Base-by-base conservation (phyloP, 2,888 invertebrate species). In the Aleiodes alternator region DNA sequence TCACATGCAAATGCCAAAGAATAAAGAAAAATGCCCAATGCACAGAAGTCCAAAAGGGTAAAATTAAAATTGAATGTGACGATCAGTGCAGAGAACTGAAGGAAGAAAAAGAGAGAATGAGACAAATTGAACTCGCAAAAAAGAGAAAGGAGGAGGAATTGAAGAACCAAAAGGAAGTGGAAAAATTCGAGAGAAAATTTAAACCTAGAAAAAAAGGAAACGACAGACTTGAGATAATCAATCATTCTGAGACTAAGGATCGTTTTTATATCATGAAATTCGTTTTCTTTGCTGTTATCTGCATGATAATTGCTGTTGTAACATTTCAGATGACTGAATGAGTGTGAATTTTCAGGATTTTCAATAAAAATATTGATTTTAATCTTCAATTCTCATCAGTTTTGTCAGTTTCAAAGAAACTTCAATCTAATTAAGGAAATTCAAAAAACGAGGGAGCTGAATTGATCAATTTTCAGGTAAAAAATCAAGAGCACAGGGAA, bases 1-100 rank as follows among this genome's bases (percentile, higher is more conserved):
- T 96, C 0, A 91, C 92, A 75, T 98, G 98, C 83, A 90, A 91
- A 48, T 98, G 98, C 87, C 94, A 94, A 81, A 92, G 95, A 76
- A 89, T 95, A 7, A 96, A 95, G 87, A 93, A 82, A 95, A 96
- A 82, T 91, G 94, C 78, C 90, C 92, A 83, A 0, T 89, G 89
- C 59, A 78, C 81, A 1, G n/a, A 70, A 51, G 76, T 87, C 4
- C 83, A 85, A 4, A 90, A 87, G 23, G 91, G 91, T 9, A 88
- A 90, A 73, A 90, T 90, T 0, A 85, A 83, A 12, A 87, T 96
- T 2, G 83, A 87, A 0, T 96, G 95, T 84, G 94, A 96, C 84
- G 91, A 92, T 2, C 88, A 90, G 8, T 96, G 96, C 86, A 87
- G 90, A 69, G 90, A 90, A 14, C 68, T 84, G 14, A 94, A 93